Base-by-base conservation (phyloP, 2,888 invertebrate genomes). In the Hyposoter dolosus region DNA sequence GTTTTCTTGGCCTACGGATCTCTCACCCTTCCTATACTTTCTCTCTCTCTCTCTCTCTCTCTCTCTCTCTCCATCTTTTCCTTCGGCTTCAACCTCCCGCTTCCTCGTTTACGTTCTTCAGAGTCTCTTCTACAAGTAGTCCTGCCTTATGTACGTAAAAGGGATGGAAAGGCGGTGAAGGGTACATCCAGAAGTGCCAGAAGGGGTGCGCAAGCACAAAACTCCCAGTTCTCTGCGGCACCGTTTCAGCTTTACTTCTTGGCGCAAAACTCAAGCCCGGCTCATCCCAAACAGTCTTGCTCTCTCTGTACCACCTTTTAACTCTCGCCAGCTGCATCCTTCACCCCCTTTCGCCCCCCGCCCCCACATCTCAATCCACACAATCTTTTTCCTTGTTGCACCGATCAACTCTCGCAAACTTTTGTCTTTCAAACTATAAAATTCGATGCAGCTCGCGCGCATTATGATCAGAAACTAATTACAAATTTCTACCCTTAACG, bases 1-100 rank as follows among this genome's bases (percentile, higher is more conserved):
- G 84, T 85, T 84, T 84, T 85, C 86, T 87, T 79, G 75, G 88
- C 87, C 87, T 78, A 83, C 74, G 72, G 63, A 83, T 74, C 74
- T 86, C 81, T 84, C 82, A 40, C 83, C 80, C 79, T 69, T 74
- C 71, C 76, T 15, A n/a, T n/a, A 77, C 72, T 68, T 77, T 83
- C 79, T 56, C 50, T 66, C 15, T 53, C 23, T 63, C 60, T 68
- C 45, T 15, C 43, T 40, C 47, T 66, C 53, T 15, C 66, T 45
- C 23, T 19, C 50, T 79, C 43, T 53, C 60, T 50, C 65, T 65
- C 65, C 17, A 65, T 35, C 47, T 23, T 53, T 66, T 19, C 5
- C 5, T 43, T 23, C 4, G 23, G 1, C 23, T 56, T 23, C 12
- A 10, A 40, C n/a, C 7, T 71, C 72, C 65, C 45, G 60, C 68